Evolutionary conservation across 2,797 vertebrate species (phyloP).

Genomic region (Ceryle rudis): DNA sequence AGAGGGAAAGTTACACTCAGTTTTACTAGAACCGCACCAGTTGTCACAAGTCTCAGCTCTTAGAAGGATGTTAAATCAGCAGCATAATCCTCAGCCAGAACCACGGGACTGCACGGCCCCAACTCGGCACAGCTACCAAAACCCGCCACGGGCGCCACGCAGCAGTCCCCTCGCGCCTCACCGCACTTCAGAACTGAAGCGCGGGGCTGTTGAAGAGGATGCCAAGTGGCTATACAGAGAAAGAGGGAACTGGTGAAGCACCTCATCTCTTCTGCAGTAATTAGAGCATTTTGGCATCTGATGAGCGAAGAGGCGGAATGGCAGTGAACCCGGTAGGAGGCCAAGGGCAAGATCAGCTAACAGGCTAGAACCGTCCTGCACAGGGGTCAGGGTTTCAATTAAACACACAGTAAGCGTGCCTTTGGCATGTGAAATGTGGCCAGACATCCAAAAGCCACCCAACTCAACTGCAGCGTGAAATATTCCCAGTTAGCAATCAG

Average conservation of each 20-base stretch:
- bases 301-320: not conserved
- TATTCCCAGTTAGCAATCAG: not conserved
- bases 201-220: not conserved
- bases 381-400: not conserved
- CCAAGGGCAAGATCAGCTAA: not conserved
- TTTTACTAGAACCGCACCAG: not conserved
- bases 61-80: not conserved
- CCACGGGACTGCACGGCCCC: rapidly evolving
- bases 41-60: not conserved
- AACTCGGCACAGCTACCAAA: rapidly evolving
- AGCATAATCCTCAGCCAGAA: not conserved
- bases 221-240: not conserved
- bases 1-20: not conserved
- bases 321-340: not conserved
- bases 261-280: not conserved
- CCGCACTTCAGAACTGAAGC: not conserved
- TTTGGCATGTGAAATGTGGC: not conserved
- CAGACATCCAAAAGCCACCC: not conserved
- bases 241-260: not conserved
- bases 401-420: not conserved
- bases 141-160: rapidly evolving
- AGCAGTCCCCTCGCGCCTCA: rapidly evolving
- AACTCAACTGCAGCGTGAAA: not conserved
- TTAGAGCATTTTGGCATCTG: not conserved
- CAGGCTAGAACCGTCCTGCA: not conserved